A percentile compares a stretch with the other conserved stretches of the same genome.
These are phyloP conservation scores for Channa maculata DNA, from an alignment of 2,113 vertebrate genomes.

Conservation along the genomic window DNA sequence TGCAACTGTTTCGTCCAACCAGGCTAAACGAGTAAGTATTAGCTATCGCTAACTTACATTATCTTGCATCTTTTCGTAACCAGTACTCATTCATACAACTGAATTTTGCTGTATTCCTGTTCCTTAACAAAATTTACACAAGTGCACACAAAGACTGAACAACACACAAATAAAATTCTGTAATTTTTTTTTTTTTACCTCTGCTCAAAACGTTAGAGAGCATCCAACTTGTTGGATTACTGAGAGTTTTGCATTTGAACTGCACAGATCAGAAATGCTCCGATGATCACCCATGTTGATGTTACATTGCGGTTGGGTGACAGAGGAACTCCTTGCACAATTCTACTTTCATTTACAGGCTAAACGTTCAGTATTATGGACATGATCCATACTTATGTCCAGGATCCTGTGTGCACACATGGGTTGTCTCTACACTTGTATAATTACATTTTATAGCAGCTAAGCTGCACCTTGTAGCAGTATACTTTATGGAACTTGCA, in stretches of 20 bases:
- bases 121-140: too few species aligned
- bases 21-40: conserved; percentile 82
- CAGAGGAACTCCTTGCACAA: conserved; percentile 27
- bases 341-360: conserved; percentile 4
- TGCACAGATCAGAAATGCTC: conserved; percentile 63
- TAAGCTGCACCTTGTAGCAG: not conserved
- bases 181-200: not conserved
- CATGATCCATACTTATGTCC: conserved; percentile 7
- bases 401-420: not conserved
- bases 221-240: conserved; percentile 13
- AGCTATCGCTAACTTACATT: not conserved
- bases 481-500: not conserved
- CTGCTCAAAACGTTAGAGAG: conserved; percentile 3
- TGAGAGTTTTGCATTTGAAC: conserved; percentile 31
- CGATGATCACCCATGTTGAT: conserved; percentile 42
- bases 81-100: not conserved
- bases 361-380: conserved; percentile 27
- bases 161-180: not conserved
- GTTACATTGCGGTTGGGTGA: conserved; percentile 59
- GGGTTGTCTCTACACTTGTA: not conserved
- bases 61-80: not conserved
- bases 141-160: too few species aligned
- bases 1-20: conserved; percentile 83
- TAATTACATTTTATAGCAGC: not conserved
- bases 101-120: too few species aligned